Percentiles rank a stretch among this genome's conserved stretches.
Conservation (phyloP, 2,113 vertebrate genomes). For the Pimephales promelas region DNA sequence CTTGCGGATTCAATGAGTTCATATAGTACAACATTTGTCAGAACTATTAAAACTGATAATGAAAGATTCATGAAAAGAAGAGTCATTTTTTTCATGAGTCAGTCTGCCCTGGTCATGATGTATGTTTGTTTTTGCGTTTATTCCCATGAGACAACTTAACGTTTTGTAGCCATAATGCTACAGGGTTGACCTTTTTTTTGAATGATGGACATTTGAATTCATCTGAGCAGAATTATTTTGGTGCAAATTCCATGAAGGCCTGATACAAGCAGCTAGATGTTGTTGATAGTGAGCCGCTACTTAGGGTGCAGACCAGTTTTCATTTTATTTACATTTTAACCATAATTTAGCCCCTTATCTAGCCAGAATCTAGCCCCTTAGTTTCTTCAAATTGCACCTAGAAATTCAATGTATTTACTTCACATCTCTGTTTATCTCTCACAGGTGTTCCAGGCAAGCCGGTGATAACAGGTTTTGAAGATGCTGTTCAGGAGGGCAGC, state of each 20-base stretch:
- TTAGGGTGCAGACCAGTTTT: not conserved
- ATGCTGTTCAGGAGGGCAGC: conserved; percentile 82
- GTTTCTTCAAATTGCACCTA: conserved; percentile 10
- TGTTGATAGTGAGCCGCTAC: not conserved
- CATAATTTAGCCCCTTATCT: not conserved
- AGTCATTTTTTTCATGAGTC: too few species aligned
- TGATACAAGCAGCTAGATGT: not conserved
- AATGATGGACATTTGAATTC: conserved; percentile 5
- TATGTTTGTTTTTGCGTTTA: not conserved
- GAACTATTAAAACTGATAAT: not conserved
- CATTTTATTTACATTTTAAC: not conserved
- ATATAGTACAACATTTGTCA: not conserved
- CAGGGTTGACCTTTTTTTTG: not conserved
- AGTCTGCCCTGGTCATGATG: not conserved
- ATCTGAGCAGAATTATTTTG: not conserved
- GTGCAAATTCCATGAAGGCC: not conserved
- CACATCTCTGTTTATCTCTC: conserved; percentile 14
- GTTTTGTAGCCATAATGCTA: not conserved
- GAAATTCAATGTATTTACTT: not conserved
- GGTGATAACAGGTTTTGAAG: conserved; percentile 84
- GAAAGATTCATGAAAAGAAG: not conserved
- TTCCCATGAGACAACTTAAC: not conserved
- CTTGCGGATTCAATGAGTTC: not conserved
- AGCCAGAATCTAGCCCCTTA: not conserved
- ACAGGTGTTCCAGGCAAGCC: conserved; percentile 90